Evolutionary conservation across 2,797 vertebrate species (phyloP).

Genomic region (Bradypus variegatus): DNA sequence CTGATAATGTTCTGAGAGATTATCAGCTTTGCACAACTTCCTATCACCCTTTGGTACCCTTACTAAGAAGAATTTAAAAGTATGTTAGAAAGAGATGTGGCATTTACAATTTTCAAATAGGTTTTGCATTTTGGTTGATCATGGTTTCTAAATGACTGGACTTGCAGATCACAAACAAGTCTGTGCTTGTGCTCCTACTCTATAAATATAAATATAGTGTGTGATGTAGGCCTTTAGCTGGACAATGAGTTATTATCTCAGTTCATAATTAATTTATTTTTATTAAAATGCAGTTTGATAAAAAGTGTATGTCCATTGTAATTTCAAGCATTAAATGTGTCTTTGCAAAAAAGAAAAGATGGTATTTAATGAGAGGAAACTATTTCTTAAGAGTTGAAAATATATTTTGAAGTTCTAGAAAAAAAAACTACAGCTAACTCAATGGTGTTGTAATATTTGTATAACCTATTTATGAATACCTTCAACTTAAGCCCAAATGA

Average conservation of each 20-base stretch:
- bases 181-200: conserved; percentile 69
- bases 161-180: conserved; percentile 69
- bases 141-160: conserved; percentile 64
- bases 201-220: conserved; percentile 68
- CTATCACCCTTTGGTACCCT: neutral
- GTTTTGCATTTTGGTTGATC: conserved; percentile 60
- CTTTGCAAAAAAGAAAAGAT: conserved; percentile 32
- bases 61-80: conserved; percentile 45
- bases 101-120: conserved; percentile 40
- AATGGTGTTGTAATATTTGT: neutral
- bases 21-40: conserved; percentile 2
- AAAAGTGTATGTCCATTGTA: conserved; percentile 44
- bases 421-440: neutral
- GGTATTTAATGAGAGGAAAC: conserved; percentile 27
- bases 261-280: conserved; percentile 63
- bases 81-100: conserved; percentile 15
- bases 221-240: conserved; percentile 61
- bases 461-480: neutral
- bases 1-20: conserved; percentile 13
- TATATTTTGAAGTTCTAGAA: conserved; percentile 24
- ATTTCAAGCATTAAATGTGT: conserved; percentile 49
- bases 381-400: conserved; percentile 28
- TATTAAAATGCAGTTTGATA: conserved; percentile 59
- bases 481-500: neutral
- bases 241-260: conserved; percentile 67